Base-by-base conservation (phyloP, 1,140 invertebrate genomes). In the Cyrtorhinus lividipennis region DNA sequence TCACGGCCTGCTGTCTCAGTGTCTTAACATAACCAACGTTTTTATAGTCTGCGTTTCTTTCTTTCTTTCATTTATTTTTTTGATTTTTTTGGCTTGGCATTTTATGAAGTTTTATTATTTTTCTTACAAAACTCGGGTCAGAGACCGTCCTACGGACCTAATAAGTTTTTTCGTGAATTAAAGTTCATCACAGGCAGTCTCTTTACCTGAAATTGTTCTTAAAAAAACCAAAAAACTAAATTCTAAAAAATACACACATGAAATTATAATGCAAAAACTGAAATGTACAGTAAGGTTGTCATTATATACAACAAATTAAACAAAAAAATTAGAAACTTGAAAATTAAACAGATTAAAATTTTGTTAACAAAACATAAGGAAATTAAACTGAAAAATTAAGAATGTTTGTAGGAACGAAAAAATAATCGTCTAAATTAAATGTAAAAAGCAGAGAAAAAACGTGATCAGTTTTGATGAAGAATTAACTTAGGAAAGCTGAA, bases 21-120 rank as follows among this genome's bases (percentile, higher is more conserved):
- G 30, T 38, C 30, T 38, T 38, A 38, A 56, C 48, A 57, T 60
- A 60, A 60, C 59, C 59, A 60, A 60, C 59, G 59, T 60, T 60
- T 60, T 60, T 60, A 60, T 60, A 60, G 13, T 59, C 56, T 30
- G 56, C 18, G n/a, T 22, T 57, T 20, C 20, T 23, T 57, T 18
- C 24, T 57, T 3, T 20, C 18, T 20, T 20, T 20, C 46, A 48
- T 57, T 24, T 22, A 57, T 15, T 30, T 30, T 27, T 57, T 64
- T 23, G 48, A 46, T 26, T 56, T 62, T 26, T 24, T 63, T 23
- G 18, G 38, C 25, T 27, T 26, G 24, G 24, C 44, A 24, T 53
- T 62, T 13, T 46, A 45, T 15, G 26, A 27, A 48, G 53, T 46
- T 46, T 15, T 22, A 63, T 57, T 20, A 56, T 30, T 44, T 62